phyloP scores from a whole-genome alignment of 2,888 invertebrate species.

The Shargacucullia verbasci region DNA sequence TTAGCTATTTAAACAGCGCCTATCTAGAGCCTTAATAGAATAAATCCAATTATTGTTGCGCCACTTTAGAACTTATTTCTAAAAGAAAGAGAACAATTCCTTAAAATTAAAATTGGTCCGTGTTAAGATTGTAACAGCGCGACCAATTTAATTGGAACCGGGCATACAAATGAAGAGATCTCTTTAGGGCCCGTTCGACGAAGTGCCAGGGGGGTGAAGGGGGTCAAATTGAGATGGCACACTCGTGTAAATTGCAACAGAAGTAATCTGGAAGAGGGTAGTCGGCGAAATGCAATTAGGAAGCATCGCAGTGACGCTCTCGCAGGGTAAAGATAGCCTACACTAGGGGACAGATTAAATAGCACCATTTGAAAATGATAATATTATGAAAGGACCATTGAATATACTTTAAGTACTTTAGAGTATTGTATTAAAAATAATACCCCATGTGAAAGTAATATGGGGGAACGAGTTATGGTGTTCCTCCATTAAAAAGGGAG shows the following conservation, averaged over 20 bases:
- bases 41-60: constrained; percentile 49
- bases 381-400: too few species aligned
- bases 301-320: constrained; percentile 64
- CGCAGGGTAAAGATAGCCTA: constrained; percentile 56
- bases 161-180: constrained; percentile 48
- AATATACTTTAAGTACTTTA: too few species aligned
- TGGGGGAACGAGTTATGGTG: too few species aligned
- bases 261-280: constrained; percentile 67
- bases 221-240: constrained; percentile 58
- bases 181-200: constrained; percentile 27
- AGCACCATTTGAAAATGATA: constrained; percentile 4
- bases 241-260: constrained; percentile 68
- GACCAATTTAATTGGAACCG: constrained; percentile 52
- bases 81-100: constrained; percentile 50
- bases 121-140: constrained; percentile 54
- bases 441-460: too few species aligned
- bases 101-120: constrained; percentile 58
- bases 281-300: constrained; percentile 71
- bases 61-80: constrained; percentile 42
- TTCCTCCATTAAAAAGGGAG: too few species aligned
- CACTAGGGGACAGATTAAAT: constrained; percentile 42
- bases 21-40: constrained; percentile 24
- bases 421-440: too few species aligned
- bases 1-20: background rate
- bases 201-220: constrained; percentile 35